These are phyloP conservation scores for Lophura swinhoii DNA, from an alignment of 2,797 vertebrate genomes.

Conservation along the genomic window DNA sequence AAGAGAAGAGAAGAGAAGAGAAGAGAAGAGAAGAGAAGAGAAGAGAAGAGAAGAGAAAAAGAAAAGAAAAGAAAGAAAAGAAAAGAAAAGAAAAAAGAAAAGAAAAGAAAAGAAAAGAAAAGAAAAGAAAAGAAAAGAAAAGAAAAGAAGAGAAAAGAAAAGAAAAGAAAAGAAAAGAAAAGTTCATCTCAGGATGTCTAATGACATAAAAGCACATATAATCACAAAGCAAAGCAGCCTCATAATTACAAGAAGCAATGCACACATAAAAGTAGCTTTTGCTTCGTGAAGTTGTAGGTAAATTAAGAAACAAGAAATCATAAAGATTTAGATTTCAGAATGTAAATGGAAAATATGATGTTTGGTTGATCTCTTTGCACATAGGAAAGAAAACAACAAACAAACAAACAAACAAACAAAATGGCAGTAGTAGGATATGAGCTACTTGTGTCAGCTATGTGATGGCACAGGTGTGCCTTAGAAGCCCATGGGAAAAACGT, in stretches of 20 bases:
- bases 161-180: neutral
- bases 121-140: neutral
- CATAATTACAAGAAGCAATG: neutral
- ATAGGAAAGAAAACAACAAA: neutral
- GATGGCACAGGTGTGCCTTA: neutral
- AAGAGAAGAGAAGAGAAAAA: too few species aligned
- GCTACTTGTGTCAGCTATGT: neutral
- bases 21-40: neutral
- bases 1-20: neutral
- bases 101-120: neutral
- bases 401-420: neutral
- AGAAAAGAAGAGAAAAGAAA: too few species aligned
- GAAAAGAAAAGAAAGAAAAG: too few species aligned
- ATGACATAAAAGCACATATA: neutral
- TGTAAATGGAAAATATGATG: neutral
- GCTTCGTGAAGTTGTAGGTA: neutral
- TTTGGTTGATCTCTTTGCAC: neutral
- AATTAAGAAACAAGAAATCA: neutral
- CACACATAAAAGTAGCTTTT: neutral
- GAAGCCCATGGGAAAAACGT: neutral
- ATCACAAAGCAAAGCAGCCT: neutral
- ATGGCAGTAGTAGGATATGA: neutral
- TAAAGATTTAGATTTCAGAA: neutral
- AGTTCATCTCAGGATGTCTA: neutral
- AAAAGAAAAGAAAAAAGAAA: too few species aligned